Base-by-base conservation (phyloP, 2,888 invertebrate species). In the Leuctra nigra region DNA sequence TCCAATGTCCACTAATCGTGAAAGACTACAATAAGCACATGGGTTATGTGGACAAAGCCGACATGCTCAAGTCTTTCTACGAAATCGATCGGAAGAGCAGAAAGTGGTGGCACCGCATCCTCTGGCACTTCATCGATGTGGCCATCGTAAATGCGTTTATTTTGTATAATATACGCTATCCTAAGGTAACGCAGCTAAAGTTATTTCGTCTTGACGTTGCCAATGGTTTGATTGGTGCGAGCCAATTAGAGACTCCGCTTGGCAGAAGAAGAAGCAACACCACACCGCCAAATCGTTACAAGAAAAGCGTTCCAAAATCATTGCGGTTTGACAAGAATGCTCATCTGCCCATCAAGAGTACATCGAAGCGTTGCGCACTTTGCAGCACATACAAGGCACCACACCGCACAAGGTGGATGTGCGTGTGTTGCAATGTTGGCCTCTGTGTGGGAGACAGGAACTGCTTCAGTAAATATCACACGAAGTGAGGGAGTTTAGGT, bases 41-140 rank as follows among this genome's bases (percentile, higher is more conserved):
- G 68, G 65, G 65, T 14, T 63, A 59, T 56, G 66, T 68, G 4
- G 68, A 69, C 61, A 65, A 66, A 59, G 59, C 62, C 25, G 67
- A 69, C 53, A 63, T 62, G 64, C 50, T 64, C n/a, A 66, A 65
- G 61, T 57, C 61, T 13, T 38, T 57, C 14, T 69, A 69, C 59
- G 65, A 66, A 52, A 61, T 65, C 22, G 62, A 68, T 53, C 48
- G 66, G 35, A 68, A 68, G 61, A 64, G 63, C 18, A 63, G 61
- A 57, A 68, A 68, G 63, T 68, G 67, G 67, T 68, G 67, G 63
- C 65, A 64, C 54, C 39, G 63, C 20, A 62, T 66, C 36, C 63
- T 65, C 47, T 67, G 61, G 56, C 62, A 66, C 59, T 64, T 68
- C 53, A 33, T 65, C 13, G 65, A 66, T 59, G 62, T 62, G 14